A percentile compares a stretch with the other conserved stretches of the same genome.
These are phyloP conservation scores for Balearica regulorum DNA, from an alignment of 2,797 vertebrate species.

Conservation along the genomic window DNA sequence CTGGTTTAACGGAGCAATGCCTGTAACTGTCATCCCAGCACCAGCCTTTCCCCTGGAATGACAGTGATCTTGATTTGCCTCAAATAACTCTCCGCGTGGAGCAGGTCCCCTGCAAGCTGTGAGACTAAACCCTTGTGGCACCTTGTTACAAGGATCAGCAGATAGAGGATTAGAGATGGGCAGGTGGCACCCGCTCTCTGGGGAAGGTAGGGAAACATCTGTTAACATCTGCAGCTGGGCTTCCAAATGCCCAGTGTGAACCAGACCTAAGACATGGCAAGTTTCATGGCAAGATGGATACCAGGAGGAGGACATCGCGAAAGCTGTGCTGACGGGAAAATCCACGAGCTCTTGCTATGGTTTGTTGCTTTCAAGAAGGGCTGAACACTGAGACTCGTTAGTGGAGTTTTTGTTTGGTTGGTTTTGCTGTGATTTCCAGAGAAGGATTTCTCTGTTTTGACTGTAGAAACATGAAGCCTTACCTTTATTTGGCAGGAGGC, in stretches of 20 bases:
- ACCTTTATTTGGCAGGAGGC: background rate
- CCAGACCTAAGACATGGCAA: background rate
- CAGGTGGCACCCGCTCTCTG: background rate
- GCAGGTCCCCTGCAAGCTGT: background rate
- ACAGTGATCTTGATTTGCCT: background rate
- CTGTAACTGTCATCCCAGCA: background rate
- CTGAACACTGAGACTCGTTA: background rate
- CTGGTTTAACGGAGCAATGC: background rate
- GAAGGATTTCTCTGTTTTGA: background rate
- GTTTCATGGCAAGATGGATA: background rate
- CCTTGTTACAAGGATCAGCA: background rate
- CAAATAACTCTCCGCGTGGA: background rate
- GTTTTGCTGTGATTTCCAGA: background rate
- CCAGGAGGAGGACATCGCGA: background rate
- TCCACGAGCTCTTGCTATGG: accelerated
- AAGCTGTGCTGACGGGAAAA: background rate
- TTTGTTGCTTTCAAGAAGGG: background rate
- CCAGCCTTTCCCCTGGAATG: background rate
- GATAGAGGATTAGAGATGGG: background rate
- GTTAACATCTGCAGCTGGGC: background rate
- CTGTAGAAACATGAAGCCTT: background rate
- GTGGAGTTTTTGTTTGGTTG: background rate
- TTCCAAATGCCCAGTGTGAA: background rate
- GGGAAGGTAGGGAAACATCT: background rate
- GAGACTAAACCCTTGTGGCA: constrained; percentile 12